Evolutionary conservation across 1,140 invertebrate genomes (phyloP), one percentile per base, ranked within the genome.

Genomic region (Wasmannia auropunctata): DNA sequence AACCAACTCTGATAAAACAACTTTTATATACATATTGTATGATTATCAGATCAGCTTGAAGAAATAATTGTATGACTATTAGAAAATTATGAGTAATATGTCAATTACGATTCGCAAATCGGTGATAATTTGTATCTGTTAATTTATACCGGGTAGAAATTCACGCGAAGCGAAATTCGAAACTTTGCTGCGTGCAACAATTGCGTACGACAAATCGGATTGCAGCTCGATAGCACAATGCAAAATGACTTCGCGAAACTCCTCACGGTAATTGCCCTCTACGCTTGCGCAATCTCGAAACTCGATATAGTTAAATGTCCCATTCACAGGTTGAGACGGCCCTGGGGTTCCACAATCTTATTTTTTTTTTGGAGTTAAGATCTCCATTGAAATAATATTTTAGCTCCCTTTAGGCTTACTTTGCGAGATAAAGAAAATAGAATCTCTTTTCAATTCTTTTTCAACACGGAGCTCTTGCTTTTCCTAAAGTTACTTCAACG

Each of bases 211-310:
- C 34, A 62, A 76, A 31, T 60, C 14, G 11, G 6, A 25, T 25
- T 8, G 14, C 31, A 75, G 0, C 46, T 72, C 67, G 76, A 65
- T 37, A 76, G 54, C 60, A 49, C 76, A 43, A 56, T 75, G 25
- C 34, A 56, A 22, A 5, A 80, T 89, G 87, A 89, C 81, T 80
- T 11, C 49, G 63, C 88, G 28, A 81, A 86, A 81, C 3, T 81
- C 60, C 51, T 56, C 16, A 54, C 56, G 43, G 37, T 70, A 83
- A 72, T 28, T 40, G 54, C 56, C n/a, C n/a, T n/a, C 43, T 3
- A 28, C 34, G 49, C 77, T 89, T 88, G 58, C 87, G 83, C 84
- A 89, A 86, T 75, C 4, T 19, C 1, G 28, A 37, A 74, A 80
- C 54, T 69, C 14, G 25, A 34, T 51, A n/a, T 40, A 58, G 10